A percentile compares a stretch with the other conserved stretches of the same genome.
These are phyloP conservation scores for Brachyhypopomus gauderio DNA, from an alignment of 2,113 vertebrate species.

Conservation along the genomic window DNA sequence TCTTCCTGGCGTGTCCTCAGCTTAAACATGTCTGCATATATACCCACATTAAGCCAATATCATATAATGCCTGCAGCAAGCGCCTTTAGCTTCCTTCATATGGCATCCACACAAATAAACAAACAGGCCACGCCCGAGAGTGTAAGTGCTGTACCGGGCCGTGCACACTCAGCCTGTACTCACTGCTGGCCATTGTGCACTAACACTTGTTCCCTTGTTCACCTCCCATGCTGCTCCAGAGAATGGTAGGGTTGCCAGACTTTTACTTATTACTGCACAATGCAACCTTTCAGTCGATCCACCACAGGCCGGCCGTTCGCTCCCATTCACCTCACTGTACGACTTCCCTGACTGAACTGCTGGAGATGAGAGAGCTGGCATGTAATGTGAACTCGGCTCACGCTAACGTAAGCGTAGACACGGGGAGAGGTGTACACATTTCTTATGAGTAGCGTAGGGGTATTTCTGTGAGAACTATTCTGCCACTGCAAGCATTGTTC, in stretches of 20 bases:
- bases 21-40: too few relatives aligned
- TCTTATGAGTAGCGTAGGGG: background rate
- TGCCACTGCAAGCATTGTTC: background rate
- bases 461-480: background rate
- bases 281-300: constrained; percentile 22
- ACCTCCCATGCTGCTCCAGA: constrained; percentile 21
- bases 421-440: background rate
- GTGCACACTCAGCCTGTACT: constrained; percentile 23
- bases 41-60: too few relatives aligned
- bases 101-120: too few relatives aligned
- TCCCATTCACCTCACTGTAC: background rate
- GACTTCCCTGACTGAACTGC: background rate
- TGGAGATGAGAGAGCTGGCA: background rate
- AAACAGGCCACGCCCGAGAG: constrained; percentile 1
- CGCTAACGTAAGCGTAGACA: background rate
- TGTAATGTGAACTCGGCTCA: background rate
- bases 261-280: constrained; percentile 33
- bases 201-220: constrained; percentile 64
- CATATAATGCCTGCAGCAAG: background rate
- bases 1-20: too few relatives aligned
- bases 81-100: background rate
- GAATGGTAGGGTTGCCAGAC: constrained; percentile 31
- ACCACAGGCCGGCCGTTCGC: constrained; percentile 4
- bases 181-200: constrained; percentile 59
- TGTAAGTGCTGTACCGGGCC: constrained; percentile 28